Percentiles rank a stretch among this genome's conserved stretches.
These are phyloP conservation scores for Merodon equestris DNA, from an alignment of 2,888 invertebrate genomes.

Conservation along the genomic window DNA sequence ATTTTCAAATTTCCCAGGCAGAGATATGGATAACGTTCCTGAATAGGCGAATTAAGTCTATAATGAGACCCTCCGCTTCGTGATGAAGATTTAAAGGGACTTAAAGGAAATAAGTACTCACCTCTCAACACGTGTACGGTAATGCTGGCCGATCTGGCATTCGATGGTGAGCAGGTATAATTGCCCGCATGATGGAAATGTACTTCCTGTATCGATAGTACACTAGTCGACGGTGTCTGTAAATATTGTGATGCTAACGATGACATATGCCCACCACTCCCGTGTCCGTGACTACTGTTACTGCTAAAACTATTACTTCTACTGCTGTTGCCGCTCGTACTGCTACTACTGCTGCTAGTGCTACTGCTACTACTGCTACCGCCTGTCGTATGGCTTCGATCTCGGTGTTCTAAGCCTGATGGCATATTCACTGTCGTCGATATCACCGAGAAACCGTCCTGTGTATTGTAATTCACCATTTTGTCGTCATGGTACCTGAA, in stretches of 20 bases:
- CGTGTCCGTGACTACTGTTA: slow-evolving; percentile 60
- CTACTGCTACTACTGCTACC: slow-evolving; percentile 81
- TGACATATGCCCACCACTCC: slow-evolving; percentile 61
- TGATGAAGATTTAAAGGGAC: too few relatives aligned
- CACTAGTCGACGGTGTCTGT: slow-evolving; percentile 79
- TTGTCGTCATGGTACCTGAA: slow-evolving; percentile 88
- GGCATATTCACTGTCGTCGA: slow-evolving; percentile 72
- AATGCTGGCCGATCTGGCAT: slow-evolving; percentile 87
- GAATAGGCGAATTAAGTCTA: too few relatives aligned
- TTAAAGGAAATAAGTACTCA: too few relatives aligned
- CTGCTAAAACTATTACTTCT: slow-evolving; percentile 68
- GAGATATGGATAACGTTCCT: too few relatives aligned
- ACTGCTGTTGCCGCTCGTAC: slow-evolving; percentile 51
- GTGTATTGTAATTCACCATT: slow-evolving; percentile 91
- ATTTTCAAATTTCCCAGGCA: too few relatives aligned
- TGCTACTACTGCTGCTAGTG: slow-evolving; percentile 75
- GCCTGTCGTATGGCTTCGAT: slow-evolving; percentile 71
- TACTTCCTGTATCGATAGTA: slow-evolving; percentile 84
- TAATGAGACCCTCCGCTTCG: too few relatives aligned
- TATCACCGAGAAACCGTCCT: slow-evolving; percentile 81
- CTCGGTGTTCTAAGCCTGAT: slow-evolving; percentile 64
- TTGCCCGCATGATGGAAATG: slow-evolving; percentile 86
- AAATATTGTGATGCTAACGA: slow-evolving; percentile 70
- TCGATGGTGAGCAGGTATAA: slow-evolving; percentile 89
- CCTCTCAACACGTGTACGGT: slow-evolving; percentile 86